Base-by-base conservation (phyloP, 2,113 vertebrate species). In the Passerina amoena region DNA sequence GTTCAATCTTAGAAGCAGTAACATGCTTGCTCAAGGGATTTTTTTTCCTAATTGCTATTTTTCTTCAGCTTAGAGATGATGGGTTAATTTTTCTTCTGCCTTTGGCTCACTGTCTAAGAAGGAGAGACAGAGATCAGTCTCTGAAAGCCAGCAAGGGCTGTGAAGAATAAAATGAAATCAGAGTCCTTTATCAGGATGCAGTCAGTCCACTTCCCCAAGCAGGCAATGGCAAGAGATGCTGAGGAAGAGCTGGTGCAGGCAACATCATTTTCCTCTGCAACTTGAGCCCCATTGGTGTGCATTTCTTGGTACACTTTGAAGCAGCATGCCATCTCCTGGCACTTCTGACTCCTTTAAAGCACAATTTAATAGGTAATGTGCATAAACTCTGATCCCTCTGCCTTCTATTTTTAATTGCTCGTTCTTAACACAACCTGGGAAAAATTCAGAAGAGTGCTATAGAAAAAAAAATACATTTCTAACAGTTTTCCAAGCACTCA, bases 301-400 rank as follows among this genome's bases (percentile, higher is more conserved):
- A 22, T 33, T 56, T 24, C 45, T 90, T 51, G 28, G 25, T 14
- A 54, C 1, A 1, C 25, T 93, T 70, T 77, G 75, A 88, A 86
- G n/a, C 48, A 82, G 20, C 21, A 25, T 91, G 82, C 65, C 88
- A 76, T n/a, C 90, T 95, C 63, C 92, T 93, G 90, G 92, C 31
- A 48, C 51, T 87, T 76, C 70, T 90, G 54, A 28, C 48, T 94
- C 22, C 24, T 90, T 64, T 48, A 93, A 63, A 90, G 44, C 60
- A 25, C 28, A 61, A 8, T 65, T 72, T 61, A 35, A 45, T 5
- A 53, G 54, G 31, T 7, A 57, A 48, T 3, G 14, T 30, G 31
- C 38, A 82, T 10, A 64, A 70, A 53, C n/a, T 60, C 47, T 69
- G 20, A 91, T 38, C 14, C 3, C 17, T 70, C 12, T n/a, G 35